Evolutionary conservation across 2,797 vertebrate species (phyloP).

Genomic region (Eleutherodactylus coqui): DNA sequence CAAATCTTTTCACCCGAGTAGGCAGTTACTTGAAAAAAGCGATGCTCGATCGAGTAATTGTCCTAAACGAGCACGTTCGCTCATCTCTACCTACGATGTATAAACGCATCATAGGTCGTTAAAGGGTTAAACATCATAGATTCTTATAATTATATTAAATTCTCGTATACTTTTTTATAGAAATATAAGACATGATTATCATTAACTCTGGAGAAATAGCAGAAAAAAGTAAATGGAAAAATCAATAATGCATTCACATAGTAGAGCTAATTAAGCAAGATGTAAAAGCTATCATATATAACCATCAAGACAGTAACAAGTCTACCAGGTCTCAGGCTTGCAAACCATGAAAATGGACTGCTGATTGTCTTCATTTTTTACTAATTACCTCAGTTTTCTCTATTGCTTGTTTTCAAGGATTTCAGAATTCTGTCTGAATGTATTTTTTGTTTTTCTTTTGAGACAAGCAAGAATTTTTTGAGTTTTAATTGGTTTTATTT

Average conservation of each 20-base stretch:
- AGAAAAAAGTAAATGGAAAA: neutral
- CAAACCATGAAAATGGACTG: neutral
- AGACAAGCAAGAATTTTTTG: neutral
- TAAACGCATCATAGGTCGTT: too few relatives aligned
- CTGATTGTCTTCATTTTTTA: neutral
- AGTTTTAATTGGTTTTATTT: neutral
- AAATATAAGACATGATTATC: neutral
- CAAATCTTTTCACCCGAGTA: too few relatives aligned
- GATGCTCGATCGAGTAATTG: too few relatives aligned
- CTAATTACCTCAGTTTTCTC: neutral
- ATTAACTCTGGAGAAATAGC: neutral
- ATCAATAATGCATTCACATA: neutral
- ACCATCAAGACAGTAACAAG: neutral
- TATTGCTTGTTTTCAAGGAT: neutral
- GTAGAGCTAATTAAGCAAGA: conserved; percentile 27
- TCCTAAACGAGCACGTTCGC: too few relatives aligned
- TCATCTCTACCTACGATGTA: too few relatives aligned
- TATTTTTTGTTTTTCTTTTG: neutral
- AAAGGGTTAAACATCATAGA: neutral
- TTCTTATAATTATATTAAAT: neutral
- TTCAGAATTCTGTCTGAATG: neutral
- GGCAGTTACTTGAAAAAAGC: too few relatives aligned
- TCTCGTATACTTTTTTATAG: neutral
- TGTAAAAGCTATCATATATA: conserved; percentile 11
- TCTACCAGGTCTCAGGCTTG: neutral